Percentiles rank a stretch among this genome's conserved stretches.
These are phyloP conservation scores for Andricus grossulariae DNA, from an alignment of 1,140 invertebrate species.

Conservation along the genomic window DNA sequence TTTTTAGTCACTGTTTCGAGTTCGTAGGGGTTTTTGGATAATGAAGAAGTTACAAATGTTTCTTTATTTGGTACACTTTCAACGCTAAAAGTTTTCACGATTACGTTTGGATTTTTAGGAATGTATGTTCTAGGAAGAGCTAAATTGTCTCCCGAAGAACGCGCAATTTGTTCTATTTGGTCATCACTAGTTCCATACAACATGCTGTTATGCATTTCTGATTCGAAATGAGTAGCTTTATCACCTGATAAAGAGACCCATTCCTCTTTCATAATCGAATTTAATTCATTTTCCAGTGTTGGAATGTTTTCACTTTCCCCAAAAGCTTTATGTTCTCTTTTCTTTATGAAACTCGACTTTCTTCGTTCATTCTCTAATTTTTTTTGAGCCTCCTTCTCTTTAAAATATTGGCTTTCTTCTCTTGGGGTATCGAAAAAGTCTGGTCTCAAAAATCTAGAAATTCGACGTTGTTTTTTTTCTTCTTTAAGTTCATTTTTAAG, in stretches of 20 bases:
- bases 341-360: slow-evolving; percentile 68
- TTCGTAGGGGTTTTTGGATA: slow-evolving; percentile 59
- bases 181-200: slow-evolving; percentile 63
- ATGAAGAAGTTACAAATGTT: slow-evolving; percentile 64
- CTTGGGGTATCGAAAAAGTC: slow-evolving; percentile 86
- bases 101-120: slow-evolving; percentile 83
- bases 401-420: slow-evolving; percentile 82
- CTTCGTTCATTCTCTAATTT: slow-evolving; percentile 72
- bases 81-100: slow-evolving; percentile 78
- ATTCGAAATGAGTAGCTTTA: slow-evolving; percentile 70
- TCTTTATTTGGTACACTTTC: slow-evolving; percentile 40
- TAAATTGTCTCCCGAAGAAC: slow-evolving; percentile 3
- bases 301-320: slow-evolving; percentile 67
- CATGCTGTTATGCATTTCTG: slow-evolving; percentile 56
- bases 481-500: slow-evolving; percentile 66
- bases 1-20: slow-evolving; percentile 44
- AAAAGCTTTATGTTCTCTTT: slow-evolving; percentile 63
- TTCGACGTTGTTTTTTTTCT: slow-evolving; percentile 75
- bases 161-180: neutral
- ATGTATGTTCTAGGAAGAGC: slow-evolving; percentile 76
- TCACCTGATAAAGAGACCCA: slow-evolving; percentile 39
- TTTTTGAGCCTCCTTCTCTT: slow-evolving; percentile 80
- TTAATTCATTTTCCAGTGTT: slow-evolving; percentile 54
- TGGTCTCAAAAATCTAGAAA: slow-evolving; percentile 84
- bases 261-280: slow-evolving; percentile 47